Evolutionary conservation across 2,113 vertebrate species (phyloP), one percentile per base, ranked within the genome.

Genomic region (Ploceus nigricollis): DNA sequence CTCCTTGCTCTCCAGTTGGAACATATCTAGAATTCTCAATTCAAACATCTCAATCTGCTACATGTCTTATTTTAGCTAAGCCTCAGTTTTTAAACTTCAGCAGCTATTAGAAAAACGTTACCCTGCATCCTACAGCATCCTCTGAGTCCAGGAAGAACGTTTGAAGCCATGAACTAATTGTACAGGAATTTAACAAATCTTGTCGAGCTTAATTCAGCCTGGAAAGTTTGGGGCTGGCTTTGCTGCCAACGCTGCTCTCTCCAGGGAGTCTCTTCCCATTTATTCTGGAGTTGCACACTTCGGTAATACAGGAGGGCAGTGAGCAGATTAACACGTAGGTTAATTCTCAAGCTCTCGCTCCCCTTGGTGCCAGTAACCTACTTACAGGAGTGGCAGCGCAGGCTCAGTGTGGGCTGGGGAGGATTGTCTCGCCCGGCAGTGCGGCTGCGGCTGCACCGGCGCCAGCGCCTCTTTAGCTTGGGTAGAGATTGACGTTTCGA

Each of bases 361-460:
- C 91, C 35, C 42, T 58, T 31, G 82, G 58, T 77, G 63, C 16
- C 48, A 37, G 40, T 90, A 79, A 94, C 89, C 84, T 82, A 51
- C 81, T 58, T 94, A 28, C 4, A 54, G 63, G 8, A 63, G 45
- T 1, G 13, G 48, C 53, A 72, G 65, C 5, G 4, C 64, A 47
- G 42, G 30, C 60, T 66, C 31, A 1, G 25, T 11, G 35, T 4
- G 47, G 6, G 5, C 37, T 22, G 75, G 13, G 24, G 28, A 40
- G 42, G 30, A 15, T 53, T 39, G 40, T 51, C 24, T 35, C 4
- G 3, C 22, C 7, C 2, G 0, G 10, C 1, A 1, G 44, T 5
- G n/a, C 5, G 2, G 13, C 4, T 27, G 15, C 7, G 50, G 12
- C 60, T 35, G 40, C 35, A 13, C 7, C 8, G 20, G 39, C 11